phyloP scores from a whole-genome alignment of 2,113 vertebrate species.

The Plecotus auritus region DNA sequence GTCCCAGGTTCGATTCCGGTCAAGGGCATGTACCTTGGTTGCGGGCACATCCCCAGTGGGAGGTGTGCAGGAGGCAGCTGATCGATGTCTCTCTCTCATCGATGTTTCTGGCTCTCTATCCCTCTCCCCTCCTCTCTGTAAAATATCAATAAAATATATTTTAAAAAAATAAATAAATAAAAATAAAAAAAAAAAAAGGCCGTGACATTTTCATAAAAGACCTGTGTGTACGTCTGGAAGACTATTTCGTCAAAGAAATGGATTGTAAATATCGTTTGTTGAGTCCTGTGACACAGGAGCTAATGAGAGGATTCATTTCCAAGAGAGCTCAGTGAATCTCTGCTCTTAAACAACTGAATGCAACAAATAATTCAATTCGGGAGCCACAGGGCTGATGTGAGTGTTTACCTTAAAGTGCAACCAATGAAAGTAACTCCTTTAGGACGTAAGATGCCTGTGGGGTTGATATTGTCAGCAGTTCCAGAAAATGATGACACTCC shows the following conservation, averaged over 20 bases:
- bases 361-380: background rate
- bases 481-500: slow-evolving; percentile 44
- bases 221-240: background rate
- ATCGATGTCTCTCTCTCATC: too few relatives aligned
- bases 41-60: too few relatives aligned
- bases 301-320: slow-evolving; percentile 22
- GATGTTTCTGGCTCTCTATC: too few relatives aligned
- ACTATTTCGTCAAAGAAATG: slow-evolving; percentile 13
- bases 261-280: slow-evolving; percentile 18
- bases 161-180: too few relatives aligned
- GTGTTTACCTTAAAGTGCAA: background rate
- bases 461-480: slow-evolving; percentile 17
- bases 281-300: background rate
- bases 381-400: background rate
- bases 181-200: too few relatives aligned
- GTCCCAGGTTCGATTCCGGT: too few relatives aligned
- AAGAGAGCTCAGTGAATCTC: background rate
- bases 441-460: background rate
- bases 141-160: too few relatives aligned
- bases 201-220: background rate
- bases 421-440: background rate
- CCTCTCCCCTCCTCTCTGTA: too few relatives aligned
- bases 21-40: too few relatives aligned
- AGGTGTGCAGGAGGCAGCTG: too few relatives aligned
- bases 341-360: background rate